Base-by-base conservation (phyloP, 2,797 vertebrate genomes). In the Lindbergichthys nudifrons region DNA sequence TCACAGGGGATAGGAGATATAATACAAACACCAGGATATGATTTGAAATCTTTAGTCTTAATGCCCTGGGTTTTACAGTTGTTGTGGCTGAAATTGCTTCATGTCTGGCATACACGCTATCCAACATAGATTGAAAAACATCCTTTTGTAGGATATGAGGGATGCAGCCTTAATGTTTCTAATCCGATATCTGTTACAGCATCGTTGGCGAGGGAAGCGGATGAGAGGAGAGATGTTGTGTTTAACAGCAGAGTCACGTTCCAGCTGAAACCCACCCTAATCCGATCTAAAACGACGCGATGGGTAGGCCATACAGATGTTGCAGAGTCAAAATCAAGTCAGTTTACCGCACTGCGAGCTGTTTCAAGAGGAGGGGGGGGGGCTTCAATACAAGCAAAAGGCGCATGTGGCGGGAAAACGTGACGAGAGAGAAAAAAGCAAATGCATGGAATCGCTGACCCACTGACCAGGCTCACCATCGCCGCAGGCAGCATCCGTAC, bases 381-480 rank as follows among this genome's bases (percentile, higher is more conserved):
- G 19, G 19, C 57, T 75, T 72, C 63, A 36, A 15, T 41, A 39
- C 46, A 52, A 30, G 66, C 51, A 21, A 84, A 57, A 30, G 46
- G 58, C 66, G 75, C 92, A 93, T 92, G 90, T 86, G 91, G 88
- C 85, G 77, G 70, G 73, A 64, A 94, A 93, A 95, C 93, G 95
- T 95, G 94, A 95, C 88, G 71, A 60, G 85, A 51, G 8, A 19
- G 4, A 23, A 13, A 53, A 62, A 62, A 83, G 75, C 84, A 68
- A 80, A 89, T 73, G 82, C 88, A 77, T 75, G 81, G 84, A 93
- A 93, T 92, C 83, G 82, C 89, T 95, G 94, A 96, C 94, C 94
- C 93, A 95, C 94, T 95, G 94, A 95, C 94, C 94, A 94, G 83
- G 65, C 93, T 89, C 88, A 73, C 74, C 77, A 77, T 43, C 89